phyloP scores from a whole-genome alignment of 2,113 vertebrate genomes.

The Gnathonemus echidnorhynchus region DNA sequence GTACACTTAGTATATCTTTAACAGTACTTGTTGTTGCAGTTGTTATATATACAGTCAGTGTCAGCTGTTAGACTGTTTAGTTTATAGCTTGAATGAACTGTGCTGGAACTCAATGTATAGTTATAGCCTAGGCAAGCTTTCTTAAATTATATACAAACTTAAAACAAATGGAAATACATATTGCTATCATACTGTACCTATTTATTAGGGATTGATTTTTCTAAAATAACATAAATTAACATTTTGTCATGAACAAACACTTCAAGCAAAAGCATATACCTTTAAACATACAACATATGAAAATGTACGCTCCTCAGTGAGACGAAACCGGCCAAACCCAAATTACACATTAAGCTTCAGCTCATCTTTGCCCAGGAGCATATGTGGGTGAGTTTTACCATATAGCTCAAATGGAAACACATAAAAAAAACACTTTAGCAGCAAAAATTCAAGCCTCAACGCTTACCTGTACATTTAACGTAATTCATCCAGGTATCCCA shows the following conservation, averaged over 20 bases:
- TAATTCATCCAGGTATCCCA: constrained; percentile 3
- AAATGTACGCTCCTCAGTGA: neutral
- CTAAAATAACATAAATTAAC: constrained; percentile 57
- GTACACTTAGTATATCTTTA: constrained; percentile 40
- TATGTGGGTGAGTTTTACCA: constrained; percentile 26
- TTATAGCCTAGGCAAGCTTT: constrained; percentile 14
- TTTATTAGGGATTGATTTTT: constrained; percentile 25
- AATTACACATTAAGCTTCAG: neutral
- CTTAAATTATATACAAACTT: constrained; percentile 9
- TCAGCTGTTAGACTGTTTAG: neutral
- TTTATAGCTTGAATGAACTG: constrained; percentile 3
- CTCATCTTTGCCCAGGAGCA: neutral
- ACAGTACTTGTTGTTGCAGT: constrained; percentile 23
- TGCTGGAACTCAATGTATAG: neutral
- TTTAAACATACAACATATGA: constrained; percentile 13
- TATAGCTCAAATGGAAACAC: constrained; percentile 31
- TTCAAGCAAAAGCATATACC: constrained; percentile 50
- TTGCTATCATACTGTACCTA: constrained; percentile 2
- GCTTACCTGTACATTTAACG: constrained; percentile 35
- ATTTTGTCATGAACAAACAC: constrained; percentile 57
- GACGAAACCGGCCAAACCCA: neutral
- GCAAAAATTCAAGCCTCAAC: constrained; percentile 46
- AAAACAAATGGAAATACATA: constrained; percentile 13
- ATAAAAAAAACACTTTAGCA: constrained; percentile 48
- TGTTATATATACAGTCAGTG: neutral